A percentile compares a stretch with the other conserved stretches of the same genome.
Conservation (phyloP, 2,888 invertebrate genomes). For the Nemapogon koenigi region DNA sequence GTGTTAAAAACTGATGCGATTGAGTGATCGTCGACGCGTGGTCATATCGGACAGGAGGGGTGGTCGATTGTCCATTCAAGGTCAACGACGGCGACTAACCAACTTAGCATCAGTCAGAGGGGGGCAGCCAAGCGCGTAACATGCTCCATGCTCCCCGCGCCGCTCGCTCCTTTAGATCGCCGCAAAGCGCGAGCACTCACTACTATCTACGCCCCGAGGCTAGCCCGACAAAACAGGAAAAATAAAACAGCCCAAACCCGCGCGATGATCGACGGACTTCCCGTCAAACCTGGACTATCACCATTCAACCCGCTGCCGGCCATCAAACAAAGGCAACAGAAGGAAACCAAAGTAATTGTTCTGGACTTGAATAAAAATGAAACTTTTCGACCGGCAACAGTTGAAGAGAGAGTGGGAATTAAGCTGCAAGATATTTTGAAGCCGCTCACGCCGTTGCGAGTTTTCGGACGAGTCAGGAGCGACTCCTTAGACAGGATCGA, state of each 20-base stretch:
- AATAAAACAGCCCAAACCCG: slow-evolving; percentile 45
- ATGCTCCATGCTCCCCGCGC: slow-evolving; percentile 43
- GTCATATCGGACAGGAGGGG: too few relatives aligned
- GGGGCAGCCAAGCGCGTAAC: slow-evolving; percentile 36
- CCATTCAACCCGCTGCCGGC: slow-evolving; percentile 57
- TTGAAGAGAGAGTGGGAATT: slow-evolving; percentile 20
- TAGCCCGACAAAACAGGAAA: slow-evolving; percentile 38
- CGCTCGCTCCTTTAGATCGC: slow-evolving; percentile 47
- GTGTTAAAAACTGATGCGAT: too few relatives aligned
- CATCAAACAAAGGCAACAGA: slow-evolving; percentile 40
- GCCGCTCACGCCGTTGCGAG: slow-evolving; percentile 42
- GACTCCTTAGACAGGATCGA: slow-evolving; percentile 26
- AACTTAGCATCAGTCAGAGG: too few relatives aligned
- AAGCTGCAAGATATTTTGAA: slow-evolving; percentile 45
- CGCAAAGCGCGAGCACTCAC: slow-evolving; percentile 50
- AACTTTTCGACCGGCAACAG: slow-evolving; percentile 18
- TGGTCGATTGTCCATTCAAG: too few relatives aligned
- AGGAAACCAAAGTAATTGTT: slow-evolving; percentile 42
- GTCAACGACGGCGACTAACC: slow-evolving; percentile 34
- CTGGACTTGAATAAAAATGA: slow-evolving; percentile 39
- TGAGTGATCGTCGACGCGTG: too few relatives aligned
- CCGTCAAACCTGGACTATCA: slow-evolving; percentile 39
- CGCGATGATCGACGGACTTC: slow-evolving; percentile 42
- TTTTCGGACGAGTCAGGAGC: slow-evolving; percentile 32
- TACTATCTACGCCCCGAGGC: slow-evolving; percentile 51